Percentiles rank a stretch among this genome's conserved stretches.
These are phyloP conservation scores for Meriones unguiculatus DNA, from an alignment of 2,113 vertebrate species.

Conservation along the genomic window DNA sequence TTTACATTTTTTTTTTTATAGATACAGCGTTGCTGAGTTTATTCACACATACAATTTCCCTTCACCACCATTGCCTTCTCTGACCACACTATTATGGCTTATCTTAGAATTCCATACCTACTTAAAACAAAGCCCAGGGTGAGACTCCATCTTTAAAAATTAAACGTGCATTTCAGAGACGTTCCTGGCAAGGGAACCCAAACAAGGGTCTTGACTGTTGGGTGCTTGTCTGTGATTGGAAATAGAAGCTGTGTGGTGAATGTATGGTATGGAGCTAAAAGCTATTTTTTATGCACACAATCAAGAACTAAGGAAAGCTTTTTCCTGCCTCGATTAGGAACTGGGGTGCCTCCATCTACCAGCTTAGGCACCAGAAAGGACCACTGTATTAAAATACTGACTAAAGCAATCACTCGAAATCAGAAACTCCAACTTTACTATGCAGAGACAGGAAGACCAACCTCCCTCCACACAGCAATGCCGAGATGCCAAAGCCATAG, in stretches of 20 bases:
- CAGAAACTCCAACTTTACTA: not conserved
- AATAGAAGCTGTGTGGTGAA: not conserved
- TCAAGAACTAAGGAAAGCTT: not conserved
- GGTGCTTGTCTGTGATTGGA: not conserved
- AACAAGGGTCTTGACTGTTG: not conserved
- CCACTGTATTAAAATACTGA: not conserved
- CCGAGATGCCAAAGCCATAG: not conserved
- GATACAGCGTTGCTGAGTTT: too few species aligned
- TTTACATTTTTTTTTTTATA: not conserved
- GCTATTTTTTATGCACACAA: not conserved
- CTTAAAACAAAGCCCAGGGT: not conserved
- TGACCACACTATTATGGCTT: not conserved
- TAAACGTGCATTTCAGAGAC: not conserved
- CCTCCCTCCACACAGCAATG: not conserved
- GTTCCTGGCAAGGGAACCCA: not conserved
- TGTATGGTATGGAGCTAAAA: not conserved
- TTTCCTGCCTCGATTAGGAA: not conserved
- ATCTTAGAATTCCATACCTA: not conserved
- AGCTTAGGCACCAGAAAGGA: not conserved
- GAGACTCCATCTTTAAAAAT: not conserved
- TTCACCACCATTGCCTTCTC: not conserved
- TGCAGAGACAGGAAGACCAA: fast-evolving
- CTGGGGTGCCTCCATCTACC: not conserved
- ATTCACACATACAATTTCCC: not conserved
- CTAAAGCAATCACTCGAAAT: not conserved